Conservation (phyloP, 2,797 vertebrate genomes). For the Sternarchorhynchus goeldii region DNA sequence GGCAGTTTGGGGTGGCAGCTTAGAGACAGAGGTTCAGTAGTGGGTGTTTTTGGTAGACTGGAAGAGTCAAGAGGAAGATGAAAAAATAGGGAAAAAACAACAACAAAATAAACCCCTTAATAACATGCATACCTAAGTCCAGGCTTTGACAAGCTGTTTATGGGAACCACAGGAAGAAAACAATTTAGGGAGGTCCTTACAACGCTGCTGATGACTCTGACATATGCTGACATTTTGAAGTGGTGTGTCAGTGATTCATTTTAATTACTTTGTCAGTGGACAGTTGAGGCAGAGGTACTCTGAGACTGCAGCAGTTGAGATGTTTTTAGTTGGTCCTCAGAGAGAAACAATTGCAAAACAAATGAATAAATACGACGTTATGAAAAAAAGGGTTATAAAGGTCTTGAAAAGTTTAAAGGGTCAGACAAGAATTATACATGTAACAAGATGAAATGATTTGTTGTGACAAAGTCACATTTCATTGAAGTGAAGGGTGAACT, state of each 20-base stretch:
- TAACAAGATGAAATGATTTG: neutral
- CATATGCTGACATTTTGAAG: conserved; percentile 74
- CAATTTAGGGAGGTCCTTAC: conserved; percentile 79
- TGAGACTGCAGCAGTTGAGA: conserved; percentile 72
- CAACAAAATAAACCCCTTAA: conserved; percentile 34
- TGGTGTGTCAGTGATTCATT: conserved; percentile 76
- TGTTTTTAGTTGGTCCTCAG: conserved; percentile 76
- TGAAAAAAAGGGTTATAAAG: conserved; percentile 54
- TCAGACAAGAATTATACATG: neutral
- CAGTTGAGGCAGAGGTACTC: conserved; percentile 67
- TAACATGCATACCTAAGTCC: conserved; percentile 61
- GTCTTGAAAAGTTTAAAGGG: conserved; percentile 18
- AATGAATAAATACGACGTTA: conserved; percentile 64
- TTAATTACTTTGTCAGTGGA: conserved; percentile 79
- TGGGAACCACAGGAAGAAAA: conserved; percentile 73
- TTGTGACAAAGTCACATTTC: neutral
- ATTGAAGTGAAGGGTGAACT: neutral
- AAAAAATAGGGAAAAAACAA: conserved; percentile 7
- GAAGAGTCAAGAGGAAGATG: conserved; percentile 38
- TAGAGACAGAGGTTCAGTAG: conserved; percentile 32
- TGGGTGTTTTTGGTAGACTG: conserved; percentile 58
- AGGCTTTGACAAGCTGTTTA: conserved; percentile 72
- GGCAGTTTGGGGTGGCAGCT: conserved; percentile 25
- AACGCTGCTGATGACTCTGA: conserved; percentile 71
- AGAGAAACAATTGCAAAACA: conserved; percentile 67